phyloP scores from a whole-genome alignment of 1,140 invertebrate species.

The Scaptomyza graminum region DNA sequence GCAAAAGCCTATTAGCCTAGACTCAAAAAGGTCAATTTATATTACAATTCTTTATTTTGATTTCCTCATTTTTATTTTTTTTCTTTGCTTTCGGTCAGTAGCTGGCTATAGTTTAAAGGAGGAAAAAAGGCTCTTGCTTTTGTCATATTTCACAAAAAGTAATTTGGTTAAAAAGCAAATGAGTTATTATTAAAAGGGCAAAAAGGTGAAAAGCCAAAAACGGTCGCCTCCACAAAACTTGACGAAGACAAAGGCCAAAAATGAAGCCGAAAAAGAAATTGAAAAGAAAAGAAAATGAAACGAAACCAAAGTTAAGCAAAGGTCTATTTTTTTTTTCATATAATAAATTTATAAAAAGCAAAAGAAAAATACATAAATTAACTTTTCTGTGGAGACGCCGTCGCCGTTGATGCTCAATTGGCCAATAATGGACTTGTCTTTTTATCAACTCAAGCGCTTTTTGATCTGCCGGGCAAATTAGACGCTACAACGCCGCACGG shows the following conservation, averaged over 20 bases:
- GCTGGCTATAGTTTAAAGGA: conserved; percentile 6
- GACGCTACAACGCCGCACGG: conserved; percentile 51
- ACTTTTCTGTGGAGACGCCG: neutral
- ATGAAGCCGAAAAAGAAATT: conserved; percentile 14
- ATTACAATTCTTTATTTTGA: conserved; percentile 32
- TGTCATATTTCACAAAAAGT: conserved; percentile 66
- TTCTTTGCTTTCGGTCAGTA: neutral
- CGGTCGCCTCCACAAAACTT: conserved; percentile 40
- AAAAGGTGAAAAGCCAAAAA: conserved; percentile 33
- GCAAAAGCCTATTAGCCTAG: conserved; percentile 40
- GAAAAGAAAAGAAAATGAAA: conserved; percentile 51
- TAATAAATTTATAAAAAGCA: conserved; percentile 31
- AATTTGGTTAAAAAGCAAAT: conserved; percentile 72
- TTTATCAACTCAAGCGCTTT: conserved; percentile 73
- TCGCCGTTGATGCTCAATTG: conserved; percentile 49
- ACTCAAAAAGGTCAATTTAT: conserved; percentile 24
- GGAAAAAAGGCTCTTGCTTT: conserved; percentile 33
- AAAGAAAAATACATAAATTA: conserved; percentile 38
- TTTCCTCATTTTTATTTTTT: conserved; percentile 5
- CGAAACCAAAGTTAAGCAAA: conserved; percentile 5
- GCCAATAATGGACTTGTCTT: conserved; percentile 64
- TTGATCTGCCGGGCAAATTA: conserved; percentile 72
- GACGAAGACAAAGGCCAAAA: conserved; percentile 39
- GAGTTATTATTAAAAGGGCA: conserved; percentile 72
- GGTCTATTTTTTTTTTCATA: conserved; percentile 11